phyloP scores from a whole-genome alignment of 2,888 invertebrate genomes.

The Eustalomyia histrio region DNA sequence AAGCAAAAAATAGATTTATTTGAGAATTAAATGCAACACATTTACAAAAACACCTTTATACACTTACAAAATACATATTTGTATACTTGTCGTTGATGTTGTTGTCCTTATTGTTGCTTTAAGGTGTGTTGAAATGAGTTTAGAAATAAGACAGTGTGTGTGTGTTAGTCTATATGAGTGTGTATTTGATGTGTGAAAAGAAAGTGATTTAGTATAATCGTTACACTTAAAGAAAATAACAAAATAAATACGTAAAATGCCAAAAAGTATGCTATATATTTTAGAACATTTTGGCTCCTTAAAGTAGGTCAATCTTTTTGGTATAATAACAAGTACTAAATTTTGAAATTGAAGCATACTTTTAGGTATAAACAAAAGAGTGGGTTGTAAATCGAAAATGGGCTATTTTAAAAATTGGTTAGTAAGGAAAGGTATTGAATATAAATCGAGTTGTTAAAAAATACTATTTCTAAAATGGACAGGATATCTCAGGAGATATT shows the following conservation, averaged over 20 bases:
- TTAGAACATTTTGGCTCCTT: slow-evolving; percentile 2
- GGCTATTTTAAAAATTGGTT: neutral
- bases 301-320: neutral
- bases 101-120: slow-evolving; percentile 37
- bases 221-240: slow-evolving; percentile 51
- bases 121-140: slow-evolving; percentile 39
- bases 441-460: no score
- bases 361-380: neutral
- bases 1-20: slow-evolving; percentile 57
- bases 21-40: slow-evolving; percentile 62
- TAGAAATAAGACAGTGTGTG: slow-evolving; percentile 9
- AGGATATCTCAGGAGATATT: no score
- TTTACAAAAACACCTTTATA: slow-evolving; percentile 55
- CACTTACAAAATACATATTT: neutral
- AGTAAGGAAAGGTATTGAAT: no score
- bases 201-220: slow-evolving; percentile 59
- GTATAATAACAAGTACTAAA: no score
- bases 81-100: slow-evolving; percentile 24
- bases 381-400: no score
- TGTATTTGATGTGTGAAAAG: slow-evolving; percentile 56
- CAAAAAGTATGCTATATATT: slow-evolving; percentile 32
- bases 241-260: neutral
- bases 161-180: neutral
- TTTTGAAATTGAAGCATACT: neutral
- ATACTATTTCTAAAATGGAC: no score